A percentile compares a stretch with the other conserved stretches of the same genome.
Conservation (phyloP, 2,888 invertebrate genomes). For the Pardosa pseudoannulata region DNA sequence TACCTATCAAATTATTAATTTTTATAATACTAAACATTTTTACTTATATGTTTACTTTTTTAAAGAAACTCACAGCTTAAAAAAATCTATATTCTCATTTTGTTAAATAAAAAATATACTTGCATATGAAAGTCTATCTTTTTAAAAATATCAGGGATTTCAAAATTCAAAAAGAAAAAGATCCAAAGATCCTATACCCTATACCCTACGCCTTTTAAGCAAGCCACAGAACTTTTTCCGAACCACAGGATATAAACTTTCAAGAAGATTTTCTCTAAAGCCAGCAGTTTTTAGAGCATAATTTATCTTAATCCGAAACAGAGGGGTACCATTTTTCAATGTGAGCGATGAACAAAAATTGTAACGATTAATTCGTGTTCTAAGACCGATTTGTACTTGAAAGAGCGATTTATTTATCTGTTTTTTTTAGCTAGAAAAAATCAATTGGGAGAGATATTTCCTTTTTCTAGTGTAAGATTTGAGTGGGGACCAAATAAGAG, state of each 20-base stretch:
- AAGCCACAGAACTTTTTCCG: too few species aligned
- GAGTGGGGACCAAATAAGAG: not conserved
- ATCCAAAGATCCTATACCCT: too few species aligned
- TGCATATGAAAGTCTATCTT: too few species aligned
- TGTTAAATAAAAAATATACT: too few species aligned
- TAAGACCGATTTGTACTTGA: not conserved
- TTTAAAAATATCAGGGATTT: too few species aligned
- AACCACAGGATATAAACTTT: not conserved
- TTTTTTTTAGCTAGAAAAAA: not conserved
- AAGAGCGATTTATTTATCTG: not conserved
- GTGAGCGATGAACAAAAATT: not conserved
- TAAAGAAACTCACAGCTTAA: too few species aligned
- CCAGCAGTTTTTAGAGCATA: not conserved
- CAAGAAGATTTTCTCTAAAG: not conserved
- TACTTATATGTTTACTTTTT: too few species aligned
- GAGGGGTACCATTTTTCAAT: not conserved
- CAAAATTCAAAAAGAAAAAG: too few species aligned
- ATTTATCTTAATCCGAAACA: slow-evolving; percentile 9
- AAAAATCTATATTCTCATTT: too few species aligned
- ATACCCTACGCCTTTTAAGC: too few species aligned
- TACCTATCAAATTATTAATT: too few species aligned
- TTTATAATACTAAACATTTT: too few species aligned
- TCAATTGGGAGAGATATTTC: not conserved
- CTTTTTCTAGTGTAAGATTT: not conserved
- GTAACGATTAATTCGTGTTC: not conserved